These are phyloP conservation scores for Scelioninae gen. 2 DNA, from an alignment of 2,888 invertebrate species.

Conservation along the genomic window DNA sequence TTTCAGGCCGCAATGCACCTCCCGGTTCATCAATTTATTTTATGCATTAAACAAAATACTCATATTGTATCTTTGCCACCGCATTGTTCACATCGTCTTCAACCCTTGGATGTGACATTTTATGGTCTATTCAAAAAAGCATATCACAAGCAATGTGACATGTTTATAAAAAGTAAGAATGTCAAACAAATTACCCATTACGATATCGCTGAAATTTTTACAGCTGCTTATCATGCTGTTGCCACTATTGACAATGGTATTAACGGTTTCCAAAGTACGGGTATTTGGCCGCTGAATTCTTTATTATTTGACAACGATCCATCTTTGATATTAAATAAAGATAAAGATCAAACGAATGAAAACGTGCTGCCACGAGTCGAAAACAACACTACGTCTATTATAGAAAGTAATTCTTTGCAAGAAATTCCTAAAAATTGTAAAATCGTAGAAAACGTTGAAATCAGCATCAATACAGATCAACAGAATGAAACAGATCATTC, in stretches of 20 bases:
- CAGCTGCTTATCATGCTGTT: slow-evolving; percentile 15
- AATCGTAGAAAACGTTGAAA: slow-evolving; percentile 26
- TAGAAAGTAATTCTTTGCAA: too few species aligned
- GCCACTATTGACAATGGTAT: slow-evolving; percentile 12
- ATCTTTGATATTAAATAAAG: background rate
- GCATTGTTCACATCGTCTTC: slow-evolving; percentile 53
- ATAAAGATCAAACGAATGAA: slow-evolving; percentile 1
- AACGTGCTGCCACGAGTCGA: background rate
- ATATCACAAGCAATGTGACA: slow-evolving; percentile 47
- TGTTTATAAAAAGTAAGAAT: slow-evolving; percentile 26
- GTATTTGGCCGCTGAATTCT: slow-evolving; percentile 34
- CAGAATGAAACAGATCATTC: too few species aligned
- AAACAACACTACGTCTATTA: background rate
- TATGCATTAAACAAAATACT: slow-evolving; percentile 22
- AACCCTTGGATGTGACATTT: slow-evolving; percentile 54
- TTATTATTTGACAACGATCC: slow-evolving; percentile 14
- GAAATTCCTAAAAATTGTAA: slow-evolving; percentile 6
- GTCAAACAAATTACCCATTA: slow-evolving; percentile 35
- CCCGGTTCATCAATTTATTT: slow-evolving; percentile 62
- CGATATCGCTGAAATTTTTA: slow-evolving; percentile 37
- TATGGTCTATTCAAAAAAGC: slow-evolving; percentile 40
- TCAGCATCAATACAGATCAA: slow-evolving; percentile 2
- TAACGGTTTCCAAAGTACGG: slow-evolving; percentile 31
- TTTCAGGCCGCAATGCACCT: slow-evolving; percentile 72
- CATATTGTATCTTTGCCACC: slow-evolving; percentile 47